Evolutionary conservation across 2,888 invertebrate species (phyloP).

Genomic region (Acrobasis suavella): DNA sequence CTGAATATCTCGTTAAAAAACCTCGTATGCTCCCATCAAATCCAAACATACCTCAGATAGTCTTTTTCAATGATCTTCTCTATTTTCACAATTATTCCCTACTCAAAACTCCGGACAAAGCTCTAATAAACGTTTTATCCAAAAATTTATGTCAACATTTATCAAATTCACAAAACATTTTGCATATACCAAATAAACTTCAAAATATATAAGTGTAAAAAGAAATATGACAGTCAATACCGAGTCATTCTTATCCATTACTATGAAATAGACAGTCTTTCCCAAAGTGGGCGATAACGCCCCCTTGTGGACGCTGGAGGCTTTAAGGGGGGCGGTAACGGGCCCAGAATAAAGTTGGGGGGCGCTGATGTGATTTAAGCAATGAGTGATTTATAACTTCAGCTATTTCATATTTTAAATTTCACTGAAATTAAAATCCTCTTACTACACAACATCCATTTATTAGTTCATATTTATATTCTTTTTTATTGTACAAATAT

Average conservation of each 20-base stretch:
- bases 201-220: background rate
- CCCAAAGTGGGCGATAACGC: too few species aligned
- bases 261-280: background rate
- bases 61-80: background rate
- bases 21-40: background rate
- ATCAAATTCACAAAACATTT: slow-evolving; percentile 1
- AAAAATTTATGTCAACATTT: background rate
- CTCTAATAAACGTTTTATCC: background rate
- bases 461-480: too few species aligned
- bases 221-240: background rate
- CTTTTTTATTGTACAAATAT: too few species aligned
- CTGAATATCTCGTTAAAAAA: background rate
- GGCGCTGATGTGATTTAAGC: too few species aligned
- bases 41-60: background rate
- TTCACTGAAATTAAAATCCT: too few species aligned
- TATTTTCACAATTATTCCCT: background rate
- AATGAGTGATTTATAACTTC: too few species aligned
- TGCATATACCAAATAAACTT: background rate
- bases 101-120: background rate
- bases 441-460: too few species aligned
- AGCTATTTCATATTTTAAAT: too few species aligned
- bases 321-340: too few species aligned
- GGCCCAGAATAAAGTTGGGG: too few species aligned
- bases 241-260: background rate
- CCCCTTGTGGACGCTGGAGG: too few species aligned